phyloP scores from a whole-genome alignment of 2,888 invertebrate genomes.

The Spatulosminthurus flaviceps region DNA sequence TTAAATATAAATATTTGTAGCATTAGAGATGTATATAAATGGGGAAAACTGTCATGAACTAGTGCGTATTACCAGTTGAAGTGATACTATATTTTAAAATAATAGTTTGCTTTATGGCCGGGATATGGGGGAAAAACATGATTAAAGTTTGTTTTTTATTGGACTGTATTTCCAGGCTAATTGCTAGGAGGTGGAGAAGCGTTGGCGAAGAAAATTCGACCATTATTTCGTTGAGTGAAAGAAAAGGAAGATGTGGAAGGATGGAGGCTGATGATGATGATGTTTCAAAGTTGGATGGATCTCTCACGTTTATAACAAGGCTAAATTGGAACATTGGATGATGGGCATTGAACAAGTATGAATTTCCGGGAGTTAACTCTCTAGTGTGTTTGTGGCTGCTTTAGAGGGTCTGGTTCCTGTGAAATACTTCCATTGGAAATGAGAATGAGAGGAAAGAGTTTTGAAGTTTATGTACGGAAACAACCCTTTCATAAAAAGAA shows the following conservation, averaged over 20 bases:
- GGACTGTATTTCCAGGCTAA: neutral
- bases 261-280: neutral
- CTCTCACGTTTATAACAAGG: neutral
- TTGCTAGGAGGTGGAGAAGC: neutral
- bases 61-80: no score
- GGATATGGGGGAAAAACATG: neutral
- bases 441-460: neutral
- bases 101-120: no score
- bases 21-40: no score
- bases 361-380: constrained; percentile 13
- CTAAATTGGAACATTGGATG: constrained; percentile 18
- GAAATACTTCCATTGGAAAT: neutral
- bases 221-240: neutral
- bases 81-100: no score
- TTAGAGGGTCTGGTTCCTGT: no score
- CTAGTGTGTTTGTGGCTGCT: no score
- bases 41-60: no score
- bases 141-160: constrained; percentile 18
- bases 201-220: no score
- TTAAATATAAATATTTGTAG: no score
- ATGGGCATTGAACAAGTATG: neutral
- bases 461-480: no score
- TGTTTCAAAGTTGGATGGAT: neutral
- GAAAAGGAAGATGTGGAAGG: neutral
- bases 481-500: no score